Conservation (phyloP, 2,797 vertebrate genomes). For the Sebastes trivittatus region DNA sequence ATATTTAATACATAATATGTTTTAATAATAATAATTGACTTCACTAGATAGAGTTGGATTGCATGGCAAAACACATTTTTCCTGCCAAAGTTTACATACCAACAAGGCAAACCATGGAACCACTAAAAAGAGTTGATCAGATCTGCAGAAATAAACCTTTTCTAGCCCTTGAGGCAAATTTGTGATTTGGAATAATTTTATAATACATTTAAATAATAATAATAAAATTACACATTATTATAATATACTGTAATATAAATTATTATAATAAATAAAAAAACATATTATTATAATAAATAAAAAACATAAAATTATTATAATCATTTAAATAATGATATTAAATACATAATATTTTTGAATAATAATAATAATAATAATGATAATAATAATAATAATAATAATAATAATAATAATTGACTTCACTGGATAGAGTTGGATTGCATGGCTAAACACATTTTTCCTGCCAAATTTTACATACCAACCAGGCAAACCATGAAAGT, state of each 20-base stretch:
- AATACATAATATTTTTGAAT: background rate
- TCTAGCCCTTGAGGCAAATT: too few relatives aligned
- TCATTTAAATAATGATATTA: background rate
- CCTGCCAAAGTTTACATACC: background rate
- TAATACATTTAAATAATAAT: too few relatives aligned
- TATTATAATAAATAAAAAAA: too few relatives aligned
- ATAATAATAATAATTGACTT: background rate
- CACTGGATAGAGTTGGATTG: background rate
- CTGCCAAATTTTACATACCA: background rate
- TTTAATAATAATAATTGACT: background rate
- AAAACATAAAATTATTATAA: too few relatives aligned
- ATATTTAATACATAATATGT: background rate
- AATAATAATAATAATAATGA: too few relatives aligned
- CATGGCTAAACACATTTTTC: background rate
- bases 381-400: too few relatives aligned
- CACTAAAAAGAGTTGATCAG: too few relatives aligned
- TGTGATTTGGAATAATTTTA: too few relatives aligned
- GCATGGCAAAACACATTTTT: background rate
- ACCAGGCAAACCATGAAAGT: background rate
- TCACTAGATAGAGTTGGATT: background rate
- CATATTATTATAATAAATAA: too few relatives aligned
- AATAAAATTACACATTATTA: too few relatives aligned
- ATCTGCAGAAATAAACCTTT: background rate
- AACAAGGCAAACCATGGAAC: background rate
- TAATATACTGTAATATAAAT: too few relatives aligned